Evolutionary conservation across 2,113 vertebrate species (phyloP).

Genomic region (Pterocles gutturalis): DNA sequence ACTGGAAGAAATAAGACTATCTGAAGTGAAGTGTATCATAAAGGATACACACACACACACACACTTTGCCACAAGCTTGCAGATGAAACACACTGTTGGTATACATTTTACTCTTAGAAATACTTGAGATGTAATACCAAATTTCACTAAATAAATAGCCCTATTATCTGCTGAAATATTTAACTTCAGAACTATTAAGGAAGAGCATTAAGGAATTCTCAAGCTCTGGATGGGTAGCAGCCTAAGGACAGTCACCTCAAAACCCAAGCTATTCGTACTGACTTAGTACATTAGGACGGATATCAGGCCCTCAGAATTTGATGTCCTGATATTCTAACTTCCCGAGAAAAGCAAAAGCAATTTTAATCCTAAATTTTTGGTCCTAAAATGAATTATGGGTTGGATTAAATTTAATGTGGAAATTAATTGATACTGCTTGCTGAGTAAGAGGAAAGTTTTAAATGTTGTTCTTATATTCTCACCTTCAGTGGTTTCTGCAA

Average conservation of each 20-base stretch:
- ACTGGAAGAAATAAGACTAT: not conserved
- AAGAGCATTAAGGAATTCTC: not conserved
- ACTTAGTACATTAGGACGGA: not conserved
- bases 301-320: not conserved
- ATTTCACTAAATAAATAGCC: not conserved
- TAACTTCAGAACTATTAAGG: not conserved
- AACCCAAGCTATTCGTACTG: not conserved
- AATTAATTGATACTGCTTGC: not conserved
- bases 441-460: not conserved
- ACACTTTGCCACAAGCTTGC: not conserved
- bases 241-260: not conserved
- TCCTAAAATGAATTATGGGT: constrained; percentile 12
- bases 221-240: not conserved
- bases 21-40: not conserved
- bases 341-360: not conserved
- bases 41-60: not conserved
- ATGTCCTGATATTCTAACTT: constrained; percentile 35
- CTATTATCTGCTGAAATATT: not conserved
- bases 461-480: not conserved
- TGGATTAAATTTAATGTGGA: not conserved
- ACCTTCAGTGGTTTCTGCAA: not conserved
- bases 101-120: not conserved
- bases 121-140: not conserved
- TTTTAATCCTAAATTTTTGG: not conserved
- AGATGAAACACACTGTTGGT: not conserved